A percentile compares a stretch with the other conserved stretches of the same genome.
Conservation (phyloP, 2,113 vertebrate genomes). For the Anthoscopus minutus region DNA sequence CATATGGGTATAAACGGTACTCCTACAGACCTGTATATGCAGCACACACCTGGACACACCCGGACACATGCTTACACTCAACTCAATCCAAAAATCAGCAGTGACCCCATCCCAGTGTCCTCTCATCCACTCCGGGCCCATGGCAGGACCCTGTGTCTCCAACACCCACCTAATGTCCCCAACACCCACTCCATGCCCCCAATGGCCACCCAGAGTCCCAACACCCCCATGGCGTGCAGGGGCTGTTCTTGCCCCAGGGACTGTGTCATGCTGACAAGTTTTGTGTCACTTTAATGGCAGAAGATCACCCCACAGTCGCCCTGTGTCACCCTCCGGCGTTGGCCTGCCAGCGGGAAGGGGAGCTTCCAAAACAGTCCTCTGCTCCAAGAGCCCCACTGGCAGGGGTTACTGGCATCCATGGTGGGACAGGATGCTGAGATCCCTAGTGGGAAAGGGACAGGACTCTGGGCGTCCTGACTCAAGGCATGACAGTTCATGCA, state of each 20-base stretch:
- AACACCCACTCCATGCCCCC: not conserved
- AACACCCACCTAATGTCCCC: not conserved
- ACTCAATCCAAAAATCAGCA: not conserved
- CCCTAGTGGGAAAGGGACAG: not conserved
- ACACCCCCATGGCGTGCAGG: rapidly evolving
- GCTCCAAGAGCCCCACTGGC: not conserved
- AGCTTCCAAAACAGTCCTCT: not conserved
- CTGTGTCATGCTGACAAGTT: rapidly evolving
- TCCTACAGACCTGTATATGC: not conserved
- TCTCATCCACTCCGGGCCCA: not conserved
- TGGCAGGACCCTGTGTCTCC: rapidly evolving
- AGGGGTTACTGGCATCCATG: not conserved
- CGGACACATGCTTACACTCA: not conserved
- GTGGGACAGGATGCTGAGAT: not conserved
- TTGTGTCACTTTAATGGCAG: not conserved
- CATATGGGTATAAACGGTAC: not conserved
- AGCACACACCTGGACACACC: not conserved
- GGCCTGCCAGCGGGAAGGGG: not conserved
- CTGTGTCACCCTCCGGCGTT: not conserved
- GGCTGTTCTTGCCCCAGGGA: not conserved
- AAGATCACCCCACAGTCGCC: rapidly evolving
- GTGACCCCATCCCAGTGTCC: not conserved
- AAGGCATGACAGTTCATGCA: not conserved
- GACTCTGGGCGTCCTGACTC: not conserved
- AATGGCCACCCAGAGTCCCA: rapidly evolving